These are phyloP conservation scores for Telenomus remus DNA, from an alignment of 1,140 invertebrate species.

Conservation along the genomic window DNA sequence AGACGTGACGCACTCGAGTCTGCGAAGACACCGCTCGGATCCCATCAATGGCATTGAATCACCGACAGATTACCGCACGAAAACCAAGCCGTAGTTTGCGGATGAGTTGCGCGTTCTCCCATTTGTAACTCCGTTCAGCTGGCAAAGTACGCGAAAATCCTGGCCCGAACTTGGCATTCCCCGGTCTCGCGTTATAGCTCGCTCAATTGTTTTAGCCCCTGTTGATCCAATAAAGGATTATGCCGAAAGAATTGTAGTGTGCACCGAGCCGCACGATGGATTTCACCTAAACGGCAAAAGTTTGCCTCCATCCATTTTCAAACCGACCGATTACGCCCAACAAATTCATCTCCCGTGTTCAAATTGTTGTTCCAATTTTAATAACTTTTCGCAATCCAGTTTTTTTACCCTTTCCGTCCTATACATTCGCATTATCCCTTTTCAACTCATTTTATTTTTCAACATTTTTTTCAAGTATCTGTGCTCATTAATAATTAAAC, in stretches of 20 bases:
- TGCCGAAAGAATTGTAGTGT: constrained; percentile 72
- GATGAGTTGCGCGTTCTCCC: constrained; percentile 71
- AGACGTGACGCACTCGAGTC: constrained; percentile 59
- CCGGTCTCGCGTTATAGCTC: constrained; percentile 63
- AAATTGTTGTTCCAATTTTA: constrained; percentile 5
- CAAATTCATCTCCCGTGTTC: constrained; percentile 24
- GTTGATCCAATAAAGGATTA: constrained; percentile 75
- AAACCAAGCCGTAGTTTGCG: constrained; percentile 61
- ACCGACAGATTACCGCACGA: constrained; percentile 62
- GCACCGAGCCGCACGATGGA: constrained; percentile 57
- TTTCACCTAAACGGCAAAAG: constrained; percentile 68
- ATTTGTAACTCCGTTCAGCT: constrained; percentile 74
- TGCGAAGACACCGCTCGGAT: constrained; percentile 30
- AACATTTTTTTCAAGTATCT: too few species aligned
- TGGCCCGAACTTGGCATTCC: constrained; percentile 52
- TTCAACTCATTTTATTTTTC: too few species aligned
- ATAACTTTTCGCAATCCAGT: not conserved
- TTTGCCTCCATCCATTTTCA: constrained; percentile 50
- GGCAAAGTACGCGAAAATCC: constrained; percentile 72
- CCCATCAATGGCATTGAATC: constrained; percentile 59
- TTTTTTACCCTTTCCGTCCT: too few species aligned
- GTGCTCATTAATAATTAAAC: too few species aligned
- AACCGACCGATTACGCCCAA: constrained; percentile 5
- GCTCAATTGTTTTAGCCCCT: constrained; percentile 74
- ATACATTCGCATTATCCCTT: too few species aligned